Base-by-base conservation (phyloP, 1,140 invertebrate species). In the Dysdera silvatica region DNA sequence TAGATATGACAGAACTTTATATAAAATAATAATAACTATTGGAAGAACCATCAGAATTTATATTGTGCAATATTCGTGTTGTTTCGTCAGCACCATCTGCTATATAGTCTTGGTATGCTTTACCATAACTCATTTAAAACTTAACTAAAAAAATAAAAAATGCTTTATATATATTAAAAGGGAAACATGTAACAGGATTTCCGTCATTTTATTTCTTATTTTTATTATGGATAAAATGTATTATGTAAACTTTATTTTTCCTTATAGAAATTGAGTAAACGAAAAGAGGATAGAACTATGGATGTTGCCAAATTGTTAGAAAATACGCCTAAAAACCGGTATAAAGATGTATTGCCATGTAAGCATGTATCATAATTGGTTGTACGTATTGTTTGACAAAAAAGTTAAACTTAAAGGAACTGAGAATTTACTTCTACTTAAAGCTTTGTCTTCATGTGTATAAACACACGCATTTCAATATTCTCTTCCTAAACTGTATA, bases 291-390 rank as follows among this genome's bases (percentile, higher is more conserved):
- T 18, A 72, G 95, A 68, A 81, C 85, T 4, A 88, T 88, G 67
- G 82, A 87, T 12, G 86, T 87, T 59, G 87, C 93, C 0, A 83
- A 84, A 55, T 82, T 88, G 66, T 80, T 84, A 2, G 83, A 86
- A 61, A 98, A 98, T 79, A 77, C 91, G 41, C 82, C 83, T 66
- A 97, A 96, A 79, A 99, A 99, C 79, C 82, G 95, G 76, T 99
- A 98, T 74, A 83, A 91, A 67, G 95, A 98, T 79, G 97, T 98
- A 69, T 91, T 89, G 58, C 95, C 95, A 62, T 99, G 92, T 96
- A 82, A 86, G 88, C 84, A 31, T 41, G 23, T 43, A 20, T 29
- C 14, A 33, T 70, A 32, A 60, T 53, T 35, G 26, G 33, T 41
- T 53, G 48, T 37, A 61, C 31, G 24, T 43, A 33, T 51, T 48